phyloP scores from a whole-genome alignment of 2,797 vertebrate species.

The Botia kubotai region DNA sequence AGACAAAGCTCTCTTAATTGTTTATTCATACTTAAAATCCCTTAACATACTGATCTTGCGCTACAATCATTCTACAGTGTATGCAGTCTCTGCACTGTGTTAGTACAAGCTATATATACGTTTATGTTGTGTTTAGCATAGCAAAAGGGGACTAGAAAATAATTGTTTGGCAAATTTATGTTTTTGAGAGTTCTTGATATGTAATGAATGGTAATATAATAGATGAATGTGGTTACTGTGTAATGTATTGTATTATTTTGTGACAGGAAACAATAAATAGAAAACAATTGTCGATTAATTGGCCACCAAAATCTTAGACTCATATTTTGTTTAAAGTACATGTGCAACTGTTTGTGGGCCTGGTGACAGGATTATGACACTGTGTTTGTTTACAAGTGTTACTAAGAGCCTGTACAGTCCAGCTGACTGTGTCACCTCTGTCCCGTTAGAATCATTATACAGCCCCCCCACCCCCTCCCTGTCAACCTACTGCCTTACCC shows the following conservation, averaged over 20 bases:
- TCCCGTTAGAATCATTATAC: constrained; percentile 50
- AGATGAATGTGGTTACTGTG: too few relatives aligned
- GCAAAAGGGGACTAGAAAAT: neutral
- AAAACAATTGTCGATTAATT: neutral
- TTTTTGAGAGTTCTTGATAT: too few relatives aligned
- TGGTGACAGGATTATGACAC: constrained; percentile 23
- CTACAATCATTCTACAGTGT: neutral
- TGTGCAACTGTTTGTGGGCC: constrained; percentile 41
- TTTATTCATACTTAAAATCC: too few relatives aligned
- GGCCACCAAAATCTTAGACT: neutral
- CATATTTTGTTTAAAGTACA: constrained; percentile 1
- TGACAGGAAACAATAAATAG: too few relatives aligned
- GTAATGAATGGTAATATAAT: too few relatives aligned
- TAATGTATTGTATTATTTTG: too few relatives aligned
- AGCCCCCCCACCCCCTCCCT: neutral
- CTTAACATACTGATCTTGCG: neutral
- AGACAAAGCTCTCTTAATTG: too few relatives aligned
- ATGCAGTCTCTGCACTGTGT: too few relatives aligned
- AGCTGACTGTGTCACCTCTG: constrained; percentile 63
- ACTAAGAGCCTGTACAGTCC: constrained; percentile 60
- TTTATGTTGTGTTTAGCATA: too few relatives aligned
- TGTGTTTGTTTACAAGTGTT: constrained; percentile 75
- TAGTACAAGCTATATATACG: too few relatives aligned
- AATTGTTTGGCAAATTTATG: neutral
- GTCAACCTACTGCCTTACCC: constrained; percentile 17